phyloP scores from a whole-genome alignment of 1,140 invertebrate species.

The Geopemphigus sp. region DNA sequence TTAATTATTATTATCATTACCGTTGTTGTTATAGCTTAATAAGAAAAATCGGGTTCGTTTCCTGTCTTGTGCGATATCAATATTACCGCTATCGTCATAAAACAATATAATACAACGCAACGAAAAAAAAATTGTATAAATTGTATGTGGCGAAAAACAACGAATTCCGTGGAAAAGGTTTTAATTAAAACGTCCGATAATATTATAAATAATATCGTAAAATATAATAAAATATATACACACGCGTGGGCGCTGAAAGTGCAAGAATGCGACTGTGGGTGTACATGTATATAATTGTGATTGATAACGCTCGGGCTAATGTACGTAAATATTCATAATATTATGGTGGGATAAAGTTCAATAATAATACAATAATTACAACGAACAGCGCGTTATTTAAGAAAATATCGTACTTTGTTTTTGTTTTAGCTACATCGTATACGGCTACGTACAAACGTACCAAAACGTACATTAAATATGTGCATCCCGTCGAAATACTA shows the following conservation, averaged over 20 bases:
- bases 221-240: background rate
- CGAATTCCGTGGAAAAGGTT: background rate
- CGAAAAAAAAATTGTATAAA: background rate
- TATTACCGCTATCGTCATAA: too few species aligned
- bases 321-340: too few species aligned
- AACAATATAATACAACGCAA: background rate
- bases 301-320: background rate
- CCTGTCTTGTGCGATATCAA: conserved; percentile 1
- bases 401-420: too few species aligned
- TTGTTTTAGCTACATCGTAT: too few species aligned
- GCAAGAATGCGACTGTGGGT: conserved; percentile 4
- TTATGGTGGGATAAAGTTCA: background rate
- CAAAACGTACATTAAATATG: too few species aligned
- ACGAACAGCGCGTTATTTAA: background rate
- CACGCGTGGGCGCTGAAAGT: too few species aligned
- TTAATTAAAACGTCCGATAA: conserved; percentile 17
- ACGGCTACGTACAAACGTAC: too few species aligned
- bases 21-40: background rate
- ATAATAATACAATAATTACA: background rate
- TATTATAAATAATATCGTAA: background rate
- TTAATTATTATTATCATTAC: background rate
- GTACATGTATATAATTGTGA: conserved; percentile 14
- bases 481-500: too few species aligned
- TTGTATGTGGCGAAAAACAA: background rate
- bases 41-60: conserved; percentile 12